These are phyloP conservation scores for Gallinago undulata DNA, from an alignment of 2,113 vertebrate genomes.

Conservation along the genomic window DNA sequence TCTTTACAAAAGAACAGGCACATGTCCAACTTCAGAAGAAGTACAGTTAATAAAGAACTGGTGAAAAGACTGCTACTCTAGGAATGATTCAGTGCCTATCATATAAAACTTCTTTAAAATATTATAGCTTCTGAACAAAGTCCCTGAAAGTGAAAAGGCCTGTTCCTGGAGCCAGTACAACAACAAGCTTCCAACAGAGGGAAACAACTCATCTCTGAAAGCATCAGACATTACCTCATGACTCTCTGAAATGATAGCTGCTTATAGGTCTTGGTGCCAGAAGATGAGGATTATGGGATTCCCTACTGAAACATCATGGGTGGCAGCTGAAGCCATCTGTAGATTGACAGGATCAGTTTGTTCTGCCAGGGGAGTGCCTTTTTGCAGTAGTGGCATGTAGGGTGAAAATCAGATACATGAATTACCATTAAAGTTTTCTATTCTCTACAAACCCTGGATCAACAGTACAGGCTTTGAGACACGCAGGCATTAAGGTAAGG, in stretches of 20 bases:
- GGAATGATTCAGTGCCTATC: neutral
- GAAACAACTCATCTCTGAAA: neutral
- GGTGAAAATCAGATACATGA: neutral
- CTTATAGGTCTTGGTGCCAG: neutral
- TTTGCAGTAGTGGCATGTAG: neutral
- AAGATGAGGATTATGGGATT: neutral
- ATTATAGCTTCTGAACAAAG: neutral
- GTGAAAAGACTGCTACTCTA: neutral
- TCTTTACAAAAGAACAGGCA: conserved; percentile 2
- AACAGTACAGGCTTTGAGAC: neutral
- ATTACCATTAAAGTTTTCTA: neutral
- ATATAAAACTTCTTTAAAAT: neutral
- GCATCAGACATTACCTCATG: neutral
- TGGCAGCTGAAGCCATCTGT: neutral
- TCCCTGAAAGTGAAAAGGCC: neutral
- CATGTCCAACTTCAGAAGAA: conserved; percentile 1
- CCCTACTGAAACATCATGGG: neutral
- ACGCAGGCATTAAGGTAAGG: neutral
- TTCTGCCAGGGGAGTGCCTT: neutral
- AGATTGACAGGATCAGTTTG: neutral
- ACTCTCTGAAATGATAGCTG: neutral
- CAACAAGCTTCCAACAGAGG: neutral
- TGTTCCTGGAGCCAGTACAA: neutral
- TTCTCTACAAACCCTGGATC: neutral
- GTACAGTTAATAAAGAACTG: conserved; percentile 17